These are phyloP conservation scores for Goniozus legneri DNA, from an alignment of 1,140 invertebrate genomes.

Conservation along the genomic window DNA sequence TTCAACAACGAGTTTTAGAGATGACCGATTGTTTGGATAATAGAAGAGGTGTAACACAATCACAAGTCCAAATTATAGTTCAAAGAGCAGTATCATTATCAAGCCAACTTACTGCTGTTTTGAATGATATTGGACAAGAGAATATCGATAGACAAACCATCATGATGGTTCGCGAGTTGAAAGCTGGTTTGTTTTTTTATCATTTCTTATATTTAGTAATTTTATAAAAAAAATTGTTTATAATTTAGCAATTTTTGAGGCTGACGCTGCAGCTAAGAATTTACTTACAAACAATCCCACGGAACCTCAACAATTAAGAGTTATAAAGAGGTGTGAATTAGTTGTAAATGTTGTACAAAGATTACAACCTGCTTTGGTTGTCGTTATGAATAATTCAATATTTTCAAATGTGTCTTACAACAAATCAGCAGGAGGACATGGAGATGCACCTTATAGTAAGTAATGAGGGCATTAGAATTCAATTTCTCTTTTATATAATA, in stretches of 20 bases:
- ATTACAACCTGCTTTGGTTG: constrained; percentile 39
- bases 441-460: constrained; percentile 26
- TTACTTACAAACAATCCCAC: constrained; percentile 38
- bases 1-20: constrained; percentile 34
- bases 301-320: constrained; percentile 44
- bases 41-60: constrained; percentile 34
- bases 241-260: constrained; percentile 44
- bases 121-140: constrained; percentile 47
- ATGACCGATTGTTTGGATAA: constrained; percentile 44
- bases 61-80: constrained; percentile 39
- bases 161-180: constrained; percentile 46
- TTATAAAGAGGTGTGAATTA: constrained; percentile 50
- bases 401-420: constrained; percentile 24
- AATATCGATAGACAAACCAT: constrained; percentile 42
- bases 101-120: constrained; percentile 37
- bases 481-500: constrained; percentile 4
- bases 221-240: not conserved
- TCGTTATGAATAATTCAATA: constrained; percentile 41
- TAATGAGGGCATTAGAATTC: constrained; percentile 4
- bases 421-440: constrained; percentile 25
- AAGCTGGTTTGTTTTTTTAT: constrained; percentile 35
- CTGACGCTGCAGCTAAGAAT: constrained; percentile 40
- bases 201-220: not conserved
- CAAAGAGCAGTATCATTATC: constrained; percentile 41
- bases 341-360: constrained; percentile 45